Evolutionary conservation across 1,140 invertebrate genomes (phyloP).

Genomic region (Paracyclopina nana): DNA sequence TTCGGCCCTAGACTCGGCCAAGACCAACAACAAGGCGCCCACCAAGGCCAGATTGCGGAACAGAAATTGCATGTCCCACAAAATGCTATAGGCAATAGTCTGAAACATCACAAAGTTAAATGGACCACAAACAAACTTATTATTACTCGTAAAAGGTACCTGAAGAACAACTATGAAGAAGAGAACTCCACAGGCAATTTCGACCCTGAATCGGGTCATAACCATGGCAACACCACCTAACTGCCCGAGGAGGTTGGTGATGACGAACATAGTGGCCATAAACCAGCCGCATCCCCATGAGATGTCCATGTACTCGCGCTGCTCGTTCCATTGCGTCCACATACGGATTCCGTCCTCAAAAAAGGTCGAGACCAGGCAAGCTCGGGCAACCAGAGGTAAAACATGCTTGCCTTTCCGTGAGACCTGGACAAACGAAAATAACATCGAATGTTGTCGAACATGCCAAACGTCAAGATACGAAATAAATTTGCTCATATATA

Average conservation of each 20-base stretch:
- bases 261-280: constrained; percentile 71
- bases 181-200: constrained; percentile 75
- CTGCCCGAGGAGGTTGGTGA: constrained; percentile 86
- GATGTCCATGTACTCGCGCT: constrained; percentile 92
- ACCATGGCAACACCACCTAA: constrained; percentile 89
- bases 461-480: not conserved
- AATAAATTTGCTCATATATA: not conserved
- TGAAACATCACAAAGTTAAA: constrained; percentile 27
- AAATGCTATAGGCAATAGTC: constrained; percentile 90
- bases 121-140: not conserved
- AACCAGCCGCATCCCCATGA: constrained; percentile 94
- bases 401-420: constrained; percentile 78
- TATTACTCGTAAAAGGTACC: constrained; percentile 30
- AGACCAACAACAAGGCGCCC: constrained; percentile 75
- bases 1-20: constrained; percentile 82
- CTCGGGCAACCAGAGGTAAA: constrained; percentile 76
- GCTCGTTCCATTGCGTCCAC: constrained; percentile 97
- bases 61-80: constrained; percentile 95
- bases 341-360: constrained; percentile 96
- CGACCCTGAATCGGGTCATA: constrained; percentile 71
- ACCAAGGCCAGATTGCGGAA: constrained; percentile 85
- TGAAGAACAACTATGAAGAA: constrained; percentile 92
- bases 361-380: constrained; percentile 98
- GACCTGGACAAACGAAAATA: constrained; percentile 41
- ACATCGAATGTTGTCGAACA: too few species aligned